Percentiles rank a stretch among this genome's conserved stretches.
phyloP scores from a whole-genome alignment of 1,140 invertebrate genomes.

The Campodea augens region DNA sequence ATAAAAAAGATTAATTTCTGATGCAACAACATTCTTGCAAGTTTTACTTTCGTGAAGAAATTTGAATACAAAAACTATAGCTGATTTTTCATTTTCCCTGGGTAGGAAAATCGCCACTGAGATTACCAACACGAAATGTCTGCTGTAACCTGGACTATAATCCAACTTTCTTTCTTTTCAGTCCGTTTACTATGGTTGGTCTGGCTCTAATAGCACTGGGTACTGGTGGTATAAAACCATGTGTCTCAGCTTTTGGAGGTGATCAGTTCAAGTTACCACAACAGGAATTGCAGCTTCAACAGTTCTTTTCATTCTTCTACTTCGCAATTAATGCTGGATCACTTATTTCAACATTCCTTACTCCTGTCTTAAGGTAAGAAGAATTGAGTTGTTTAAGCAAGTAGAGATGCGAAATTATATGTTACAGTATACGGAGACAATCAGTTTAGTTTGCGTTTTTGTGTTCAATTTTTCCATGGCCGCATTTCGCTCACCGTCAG shows the following conservation, averaged over 20 bases:
- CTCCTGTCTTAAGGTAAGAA: constrained; percentile 52
- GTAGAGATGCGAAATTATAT: no score
- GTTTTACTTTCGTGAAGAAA: constrained; percentile 14
- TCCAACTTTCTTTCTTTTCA: constrained; percentile 22
- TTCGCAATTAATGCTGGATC: constrained; percentile 85
- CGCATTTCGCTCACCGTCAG: no score
- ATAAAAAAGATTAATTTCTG: no score
- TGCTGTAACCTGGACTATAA: not conserved
- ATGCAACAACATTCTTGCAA: not conserved
- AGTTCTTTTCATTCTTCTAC: constrained; percentile 87
- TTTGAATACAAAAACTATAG: not conserved
- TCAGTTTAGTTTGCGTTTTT: no score
- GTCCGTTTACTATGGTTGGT: constrained; percentile 52
- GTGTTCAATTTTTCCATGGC: no score
- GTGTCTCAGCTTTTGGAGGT: constrained; percentile 89
- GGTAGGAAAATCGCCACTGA: not conserved
- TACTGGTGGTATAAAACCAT: constrained; percentile 94
- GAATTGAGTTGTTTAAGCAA: no score
- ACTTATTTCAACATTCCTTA: constrained; percentile 71
- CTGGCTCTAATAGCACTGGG: constrained; percentile 67
- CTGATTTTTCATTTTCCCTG: not conserved
- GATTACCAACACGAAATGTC: not conserved
- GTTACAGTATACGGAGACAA: no score
- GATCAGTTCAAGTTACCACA: constrained; percentile 78
- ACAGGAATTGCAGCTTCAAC: constrained; percentile 49